phyloP scores from a whole-genome alignment of 2,888 invertebrate species.

The Alcis repandata region DNA sequence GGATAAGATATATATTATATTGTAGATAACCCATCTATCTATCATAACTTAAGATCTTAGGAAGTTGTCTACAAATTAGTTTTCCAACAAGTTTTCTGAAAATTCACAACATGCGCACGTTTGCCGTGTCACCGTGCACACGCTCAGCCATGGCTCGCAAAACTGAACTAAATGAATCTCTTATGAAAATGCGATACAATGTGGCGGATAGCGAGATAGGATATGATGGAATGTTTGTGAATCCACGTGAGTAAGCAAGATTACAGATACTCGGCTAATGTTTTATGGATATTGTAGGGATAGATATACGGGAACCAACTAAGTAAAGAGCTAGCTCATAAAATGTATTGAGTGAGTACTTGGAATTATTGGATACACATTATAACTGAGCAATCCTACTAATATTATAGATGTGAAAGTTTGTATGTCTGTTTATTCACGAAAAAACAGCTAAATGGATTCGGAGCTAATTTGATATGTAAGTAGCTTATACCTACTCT shows the following conservation, averaged over 20 bases:
- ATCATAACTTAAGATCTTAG: too few species aligned
- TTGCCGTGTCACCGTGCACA: conserved; percentile 53
- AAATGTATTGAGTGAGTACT: background rate
- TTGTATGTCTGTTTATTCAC: too few species aligned
- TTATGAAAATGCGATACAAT: conserved; percentile 75
- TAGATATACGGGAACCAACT: too few species aligned
- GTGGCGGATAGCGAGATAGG: conserved; percentile 58
- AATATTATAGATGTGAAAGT: too few species aligned
- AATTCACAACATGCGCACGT: too few species aligned
- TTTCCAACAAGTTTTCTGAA: background rate
- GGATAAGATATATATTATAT: too few species aligned
- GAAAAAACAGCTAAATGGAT: too few species aligned
- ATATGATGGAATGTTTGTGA: conserved; percentile 41
- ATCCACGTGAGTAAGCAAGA: conserved; percentile 30
- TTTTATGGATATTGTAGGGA: conserved; percentile 15
- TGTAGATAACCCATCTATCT: too few species aligned
- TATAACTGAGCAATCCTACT: too few species aligned
- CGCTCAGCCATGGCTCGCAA: conserved; percentile 55
- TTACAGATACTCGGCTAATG: conserved; percentile 7
- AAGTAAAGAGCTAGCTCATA: background rate
- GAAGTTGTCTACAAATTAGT: background rate
- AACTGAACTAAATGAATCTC: conserved; percentile 72
- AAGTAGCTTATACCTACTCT: too few species aligned
- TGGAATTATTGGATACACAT: too few species aligned
- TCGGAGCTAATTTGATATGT: too few species aligned